These are phyloP conservation scores for Atrichornis clamosus DNA, from an alignment of 2,113 vertebrate genomes.

Conservation along the genomic window DNA sequence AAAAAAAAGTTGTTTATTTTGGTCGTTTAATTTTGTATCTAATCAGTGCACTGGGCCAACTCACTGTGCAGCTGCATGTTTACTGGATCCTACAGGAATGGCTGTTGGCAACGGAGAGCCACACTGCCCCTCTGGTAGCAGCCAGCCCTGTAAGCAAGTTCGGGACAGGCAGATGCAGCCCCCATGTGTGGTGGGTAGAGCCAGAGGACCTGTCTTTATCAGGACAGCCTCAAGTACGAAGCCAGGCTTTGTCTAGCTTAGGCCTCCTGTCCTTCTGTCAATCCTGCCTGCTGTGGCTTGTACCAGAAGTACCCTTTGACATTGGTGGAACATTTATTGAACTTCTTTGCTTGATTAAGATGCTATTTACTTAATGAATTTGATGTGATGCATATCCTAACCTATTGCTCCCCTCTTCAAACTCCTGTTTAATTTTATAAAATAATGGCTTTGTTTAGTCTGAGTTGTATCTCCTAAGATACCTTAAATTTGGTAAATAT, in stretches of 20 bases:
- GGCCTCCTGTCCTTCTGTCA: neutral
- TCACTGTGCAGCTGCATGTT: conserved; percentile 9
- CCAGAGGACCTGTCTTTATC: neutral
- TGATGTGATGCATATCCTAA: neutral
- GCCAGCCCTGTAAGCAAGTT: neutral
- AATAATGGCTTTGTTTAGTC: neutral
- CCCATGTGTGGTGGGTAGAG: neutral
- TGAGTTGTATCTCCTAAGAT: neutral
- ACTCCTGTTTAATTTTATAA: neutral
- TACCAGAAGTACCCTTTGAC: neutral
- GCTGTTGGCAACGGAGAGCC: neutral
- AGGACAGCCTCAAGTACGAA: neutral
- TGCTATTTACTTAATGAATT: neutral
- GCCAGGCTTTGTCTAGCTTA: neutral
- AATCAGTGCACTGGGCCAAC: neutral
- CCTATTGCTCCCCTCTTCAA: neutral
- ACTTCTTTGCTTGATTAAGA: neutral
- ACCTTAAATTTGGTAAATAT: conserved; percentile 20
- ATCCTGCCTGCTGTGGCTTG: neutral
- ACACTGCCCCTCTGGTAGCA: neutral
- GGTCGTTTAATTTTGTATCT: neutral
- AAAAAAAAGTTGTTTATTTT: neutral
- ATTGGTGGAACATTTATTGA: neutral
- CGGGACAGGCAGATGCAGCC: neutral
- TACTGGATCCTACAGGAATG: neutral